These are phyloP conservation scores for Chaetodon trifascialis DNA, from an alignment of 2,113 vertebrate species.

Conservation along the genomic window DNA sequence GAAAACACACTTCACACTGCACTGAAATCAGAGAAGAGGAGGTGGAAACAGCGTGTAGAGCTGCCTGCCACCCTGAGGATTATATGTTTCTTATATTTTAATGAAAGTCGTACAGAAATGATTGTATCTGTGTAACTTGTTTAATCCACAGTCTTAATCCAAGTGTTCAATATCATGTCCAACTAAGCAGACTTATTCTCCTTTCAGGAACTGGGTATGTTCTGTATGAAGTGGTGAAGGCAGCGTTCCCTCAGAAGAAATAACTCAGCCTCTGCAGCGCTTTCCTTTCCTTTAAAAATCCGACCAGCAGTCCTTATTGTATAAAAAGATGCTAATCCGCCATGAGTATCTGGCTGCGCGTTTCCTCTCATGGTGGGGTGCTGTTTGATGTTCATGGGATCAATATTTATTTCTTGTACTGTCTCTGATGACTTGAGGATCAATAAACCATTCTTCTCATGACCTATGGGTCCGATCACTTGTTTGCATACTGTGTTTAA, in stretches of 20 bases:
- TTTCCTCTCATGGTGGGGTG: slow-evolving; percentile 71
- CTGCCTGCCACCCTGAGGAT: too few species aligned
- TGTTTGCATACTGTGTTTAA: too few species aligned
- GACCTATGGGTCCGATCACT: slow-evolving; percentile 25
- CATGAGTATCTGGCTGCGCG: slow-evolving; percentile 51
- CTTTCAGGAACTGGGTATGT: slow-evolving; percentile 85
- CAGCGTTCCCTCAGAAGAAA: slow-evolving; percentile 89
- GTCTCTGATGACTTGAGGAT: slow-evolving; percentile 76
- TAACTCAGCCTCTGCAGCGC: slow-evolving; percentile 6
- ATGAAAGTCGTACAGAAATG: too few species aligned
- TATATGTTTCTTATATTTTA: too few species aligned
- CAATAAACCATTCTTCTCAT: slow-evolving; percentile 87
- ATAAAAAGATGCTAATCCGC: slow-evolving; percentile 42
- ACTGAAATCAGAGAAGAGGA: too few species aligned
- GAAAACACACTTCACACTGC: too few species aligned
- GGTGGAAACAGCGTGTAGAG: too few species aligned
- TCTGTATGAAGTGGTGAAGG: slow-evolving; percentile 83
- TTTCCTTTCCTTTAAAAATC: slow-evolving; percentile 34
- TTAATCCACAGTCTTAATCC: too few species aligned
- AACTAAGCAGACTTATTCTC: neutral
- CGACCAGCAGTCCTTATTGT: slow-evolving; percentile 44
- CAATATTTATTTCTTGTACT: slow-evolving; percentile 86
- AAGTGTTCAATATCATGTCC: neutral
- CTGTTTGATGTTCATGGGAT: slow-evolving; percentile 85
- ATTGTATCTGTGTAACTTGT: too few species aligned